Base-by-base conservation (phyloP, 2,113 vertebrate species). In the Bubo scandiacus region DNA sequence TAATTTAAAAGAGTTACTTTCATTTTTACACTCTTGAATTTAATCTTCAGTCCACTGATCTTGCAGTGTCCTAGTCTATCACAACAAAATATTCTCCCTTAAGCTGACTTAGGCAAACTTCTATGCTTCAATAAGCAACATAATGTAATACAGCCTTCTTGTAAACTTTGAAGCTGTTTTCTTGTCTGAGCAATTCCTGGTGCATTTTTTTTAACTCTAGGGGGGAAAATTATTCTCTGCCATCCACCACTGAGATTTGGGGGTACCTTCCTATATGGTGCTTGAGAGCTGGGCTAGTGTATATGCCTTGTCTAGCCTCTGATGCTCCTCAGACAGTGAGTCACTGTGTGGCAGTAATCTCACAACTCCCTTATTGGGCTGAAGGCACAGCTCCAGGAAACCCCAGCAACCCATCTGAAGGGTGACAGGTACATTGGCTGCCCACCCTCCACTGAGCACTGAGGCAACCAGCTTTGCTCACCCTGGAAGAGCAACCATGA, bases 271-370 rank as follows among this genome's bases (percentile, higher is more conserved):
- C 14, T 55, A 5, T 2, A 12, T 0, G 5, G 4, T 26, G 34
- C 40, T 40, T 54, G 38, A 61, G 10, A 78, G 34, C 15, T 61
- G 34, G 10, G 27, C 26, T 58, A n/a, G 1, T 25, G 9, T 15
- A 11, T 36, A 19, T 9, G 10, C 16, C 9, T 70, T 3, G 2
- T 36, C 27, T 22, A n/a, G 23, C 18, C 54, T 70, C 36, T 57
- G 54, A 49, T 36, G 23, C 42, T 77, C 5, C 15, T 77, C 49
- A 72, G 23, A 74, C 16, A 32, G 23, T 1, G 2, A 77, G 52
- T 0, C 3, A 2, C 45, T 18, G 4, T 26, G 0, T 9, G 22
- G 36, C 38, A n/a, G 16, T 10, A 30, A 36, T 1, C 3, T 6
- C 25, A 47, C 17, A 47, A 8, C 4, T 6, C 2, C 0, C 10